phyloP scores from a whole-genome alignment of 2,888 invertebrate species.

The Agonopterix alstromeriana region DNA sequence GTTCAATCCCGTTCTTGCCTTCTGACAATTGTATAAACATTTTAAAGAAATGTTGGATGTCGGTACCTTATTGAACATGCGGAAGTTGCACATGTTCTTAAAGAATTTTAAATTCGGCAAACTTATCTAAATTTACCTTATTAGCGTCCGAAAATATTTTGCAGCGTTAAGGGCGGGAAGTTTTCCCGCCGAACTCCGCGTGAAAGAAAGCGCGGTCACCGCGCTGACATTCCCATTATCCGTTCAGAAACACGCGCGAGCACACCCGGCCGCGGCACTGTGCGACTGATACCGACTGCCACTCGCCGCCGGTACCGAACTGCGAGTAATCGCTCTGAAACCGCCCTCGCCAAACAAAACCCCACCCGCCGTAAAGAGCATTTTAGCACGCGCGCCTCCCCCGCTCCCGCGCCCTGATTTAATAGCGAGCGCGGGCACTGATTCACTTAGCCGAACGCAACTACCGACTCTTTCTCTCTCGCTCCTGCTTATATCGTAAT shows the following conservation, averaged over 20 bases:
- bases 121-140: slow-evolving; percentile 53
- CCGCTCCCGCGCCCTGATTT: slow-evolving; percentile 70
- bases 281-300: slow-evolving; percentile 27
- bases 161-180: slow-evolving; percentile 66
- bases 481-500: slow-evolving; percentile 33
- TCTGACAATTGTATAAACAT: too few species aligned
- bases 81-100: too few species aligned
- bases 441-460: slow-evolving; percentile 75
- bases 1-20: too few species aligned
- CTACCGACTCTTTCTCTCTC: slow-evolving; percentile 60
- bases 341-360: slow-evolving; percentile 75
- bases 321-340: slow-evolving; percentile 58
- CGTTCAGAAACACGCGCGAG: slow-evolving; percentile 38
- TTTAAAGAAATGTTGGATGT: too few species aligned
- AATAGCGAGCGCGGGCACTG: slow-evolving; percentile 75
- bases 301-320: slow-evolving; percentile 18
- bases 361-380: slow-evolving; percentile 72
- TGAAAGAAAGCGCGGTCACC: slow-evolving; percentile 61
- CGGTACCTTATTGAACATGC: too few species aligned
- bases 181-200: slow-evolving; percentile 67
- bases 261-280: slow-evolving; percentile 44
- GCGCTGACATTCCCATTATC: slow-evolving; percentile 51
- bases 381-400: slow-evolving; percentile 66
- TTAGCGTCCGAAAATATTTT: slow-evolving; percentile 78
- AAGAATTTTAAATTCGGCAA: neutral